Base-by-base conservation (phyloP, 2,888 invertebrate species). In the Chrysina gloriosa region DNA sequence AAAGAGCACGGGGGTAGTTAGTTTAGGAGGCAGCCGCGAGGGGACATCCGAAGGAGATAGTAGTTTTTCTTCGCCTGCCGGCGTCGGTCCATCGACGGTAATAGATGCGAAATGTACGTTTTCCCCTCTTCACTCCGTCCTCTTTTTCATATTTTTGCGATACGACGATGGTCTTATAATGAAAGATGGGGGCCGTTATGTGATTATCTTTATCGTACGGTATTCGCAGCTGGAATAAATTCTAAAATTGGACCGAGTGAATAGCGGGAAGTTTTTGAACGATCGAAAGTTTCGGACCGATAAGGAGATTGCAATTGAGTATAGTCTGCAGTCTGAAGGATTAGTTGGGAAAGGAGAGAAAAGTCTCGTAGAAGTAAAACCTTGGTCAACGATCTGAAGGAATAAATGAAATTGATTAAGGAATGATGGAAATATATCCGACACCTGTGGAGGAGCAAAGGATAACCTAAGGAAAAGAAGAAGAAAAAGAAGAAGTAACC, bases 1-100 rank as follows among this genome's bases (percentile, higher is more conserved):
- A 73, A 78, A 78, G 78, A 77, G 77, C 73, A 76, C 71, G 74
- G 74, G n/a, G 74, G 73, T 77, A 76, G 76, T 77, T 77, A 76
- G 75, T 72, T 75, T 71, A 69, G 71, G 71, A 70, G 70, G 69
- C 61, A 56, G 69, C 65, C 66, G 69, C 69, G 69, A 70, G 65
- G 72, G 68, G 65, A 68, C 68, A 58, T 68, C 65, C 58, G 42
- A 65, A 31, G 58, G 58, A 65, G 65, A 65, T 58, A 63, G 48
- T 16, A 42, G 47, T 58, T 50, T 50, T 52, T 70, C 50, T 54
- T 63, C 42, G 64, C 56, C 31, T 36, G 47, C 47, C 45, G 66
- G 56, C n/a, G 23, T 4, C 16, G 66, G 56, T 36, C 66, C 56
- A 56, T 48, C 19, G 56, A 47, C 42, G 69, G 68, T 70, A 68